A percentile compares a stretch with the other conserved stretches of the same genome.
Evolutionary conservation across 2,888 invertebrate genomes (phyloP).

Genomic region (Melanostoma mellinum): DNA sequence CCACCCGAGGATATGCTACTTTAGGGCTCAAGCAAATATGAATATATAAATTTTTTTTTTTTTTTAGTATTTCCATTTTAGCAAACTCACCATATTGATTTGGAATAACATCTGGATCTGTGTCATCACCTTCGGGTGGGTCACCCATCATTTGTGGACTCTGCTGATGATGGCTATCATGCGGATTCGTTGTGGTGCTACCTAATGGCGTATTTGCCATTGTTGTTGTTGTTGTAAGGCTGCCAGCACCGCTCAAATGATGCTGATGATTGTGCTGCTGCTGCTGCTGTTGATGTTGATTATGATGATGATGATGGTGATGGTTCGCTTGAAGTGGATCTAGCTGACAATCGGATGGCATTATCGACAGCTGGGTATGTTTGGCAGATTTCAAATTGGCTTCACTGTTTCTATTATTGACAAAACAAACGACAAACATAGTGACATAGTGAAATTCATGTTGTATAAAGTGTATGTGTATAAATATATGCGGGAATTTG

Average conservation of each 20-base stretch:
- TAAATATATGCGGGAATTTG: neutral
- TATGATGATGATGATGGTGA: slow-evolving; percentile 76
- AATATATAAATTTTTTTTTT: slow-evolving; percentile 41
- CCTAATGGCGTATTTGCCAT: slow-evolving; percentile 74
- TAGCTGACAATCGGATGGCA: slow-evolving; percentile 82
- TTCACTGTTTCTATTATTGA: slow-evolving; percentile 80
- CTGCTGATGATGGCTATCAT: slow-evolving; percentile 80
- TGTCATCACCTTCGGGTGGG: slow-evolving; percentile 84
- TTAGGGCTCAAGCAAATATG: slow-evolving; percentile 26
- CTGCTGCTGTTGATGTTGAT: slow-evolving; percentile 77
- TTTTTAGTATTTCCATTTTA: slow-evolving; percentile 15
- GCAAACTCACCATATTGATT: slow-evolving; percentile 90
- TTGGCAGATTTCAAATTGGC: slow-evolving; percentile 81
- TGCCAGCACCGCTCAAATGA: slow-evolving; percentile 77
- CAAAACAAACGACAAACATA: slow-evolving; percentile 58
- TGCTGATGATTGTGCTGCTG: slow-evolving; percentile 80
- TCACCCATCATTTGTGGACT: slow-evolving; percentile 81
- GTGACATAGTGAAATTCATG: slow-evolving; percentile 49
- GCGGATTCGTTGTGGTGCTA: slow-evolving; percentile 82
- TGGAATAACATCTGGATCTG: slow-evolving; percentile 94
- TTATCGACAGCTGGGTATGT: slow-evolving; percentile 82
- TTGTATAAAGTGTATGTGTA: slow-evolving; percentile 35
- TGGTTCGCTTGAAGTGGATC: slow-evolving; percentile 80
- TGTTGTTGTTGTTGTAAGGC: slow-evolving; percentile 66
- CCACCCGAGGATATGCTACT: too few relatives aligned